These are phyloP conservation scores for Synanthedon myopaeformis DNA, from an alignment of 2,888 invertebrate species.

Conservation along the genomic window DNA sequence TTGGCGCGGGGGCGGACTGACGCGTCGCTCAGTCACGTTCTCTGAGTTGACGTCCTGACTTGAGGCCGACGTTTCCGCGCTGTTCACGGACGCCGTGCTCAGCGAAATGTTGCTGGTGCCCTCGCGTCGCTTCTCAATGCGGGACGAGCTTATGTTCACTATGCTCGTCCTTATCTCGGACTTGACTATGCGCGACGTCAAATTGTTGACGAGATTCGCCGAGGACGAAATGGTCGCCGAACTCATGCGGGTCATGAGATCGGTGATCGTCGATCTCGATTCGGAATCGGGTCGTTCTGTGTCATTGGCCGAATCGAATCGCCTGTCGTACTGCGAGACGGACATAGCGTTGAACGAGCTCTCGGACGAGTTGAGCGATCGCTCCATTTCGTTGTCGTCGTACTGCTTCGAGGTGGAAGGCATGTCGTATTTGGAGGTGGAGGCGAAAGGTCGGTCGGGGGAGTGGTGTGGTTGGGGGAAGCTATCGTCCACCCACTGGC, in stretches of 20 bases:
- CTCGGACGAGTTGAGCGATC: constrained; percentile 54
- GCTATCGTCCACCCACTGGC: constrained; percentile 67
- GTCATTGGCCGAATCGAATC: constrained; percentile 43
- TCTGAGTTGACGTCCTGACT: constrained; percentile 64
- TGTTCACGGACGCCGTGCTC: constrained; percentile 57
- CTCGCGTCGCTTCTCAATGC: constrained; percentile 46
- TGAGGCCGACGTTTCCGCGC: constrained; percentile 54
- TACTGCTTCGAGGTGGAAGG: constrained; percentile 50
- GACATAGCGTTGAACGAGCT: constrained; percentile 56
- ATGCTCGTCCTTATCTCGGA: constrained; percentile 56
- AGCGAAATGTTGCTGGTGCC: constrained; percentile 44
- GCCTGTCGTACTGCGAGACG: constrained; percentile 43
- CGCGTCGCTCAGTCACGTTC: constrained; percentile 49
- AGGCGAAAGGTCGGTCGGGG: constrained; percentile 33
- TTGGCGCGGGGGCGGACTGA: constrained; percentile 50
- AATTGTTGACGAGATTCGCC: constrained; percentile 41
- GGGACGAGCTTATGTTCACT: constrained; percentile 55
- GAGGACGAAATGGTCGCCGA: constrained; percentile 51
- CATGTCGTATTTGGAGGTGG: constrained; percentile 39
- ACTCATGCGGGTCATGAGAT: constrained; percentile 56
- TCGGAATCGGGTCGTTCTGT: constrained; percentile 30
- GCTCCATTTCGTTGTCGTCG: constrained; percentile 54
- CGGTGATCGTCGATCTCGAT: constrained; percentile 42
- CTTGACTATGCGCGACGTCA: constrained; percentile 45
- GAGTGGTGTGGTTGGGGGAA: constrained; percentile 52